Percentiles rank a stretch among this genome's conserved stretches.
Evolutionary conservation across 1,140 invertebrate species (phyloP).

Genomic region (Hyles euphorbiae): DNA sequence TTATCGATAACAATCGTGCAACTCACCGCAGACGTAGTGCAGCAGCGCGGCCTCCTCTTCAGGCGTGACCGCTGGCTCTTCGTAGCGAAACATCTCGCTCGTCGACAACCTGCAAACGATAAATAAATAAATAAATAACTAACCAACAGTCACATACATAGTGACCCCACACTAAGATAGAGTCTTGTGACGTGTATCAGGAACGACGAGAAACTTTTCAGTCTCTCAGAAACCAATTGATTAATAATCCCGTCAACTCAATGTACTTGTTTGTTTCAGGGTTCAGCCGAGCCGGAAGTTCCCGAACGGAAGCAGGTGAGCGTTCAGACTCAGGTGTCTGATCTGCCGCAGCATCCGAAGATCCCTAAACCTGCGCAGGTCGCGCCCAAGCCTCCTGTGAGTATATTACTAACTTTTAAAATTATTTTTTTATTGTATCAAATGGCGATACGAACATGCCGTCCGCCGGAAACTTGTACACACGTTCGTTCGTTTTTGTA

Average conservation of each 20-base stretch:
- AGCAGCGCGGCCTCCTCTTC: slow-evolving; percentile 57
- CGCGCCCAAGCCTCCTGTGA: slow-evolving; percentile 28
- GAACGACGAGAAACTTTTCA: no score
- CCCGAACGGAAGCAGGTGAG: slow-evolving; percentile 19
- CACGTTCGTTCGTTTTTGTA: no score
- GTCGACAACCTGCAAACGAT: slow-evolving; percentile 14
- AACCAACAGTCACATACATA: no score
- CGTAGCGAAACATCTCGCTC: slow-evolving; percentile 30
- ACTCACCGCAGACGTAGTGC: slow-evolving; percentile 40
- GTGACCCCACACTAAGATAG: no score
- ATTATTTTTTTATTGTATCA: no score
- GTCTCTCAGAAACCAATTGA: no score
- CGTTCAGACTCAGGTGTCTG: slow-evolving; percentile 15
- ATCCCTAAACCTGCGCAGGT: slow-evolving; percentile 19
- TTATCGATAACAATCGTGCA: neutral
- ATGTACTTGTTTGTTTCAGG: neutral
- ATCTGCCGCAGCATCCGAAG: slow-evolving; percentile 14
- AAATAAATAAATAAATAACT: no score
- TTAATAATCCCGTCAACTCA: no score
- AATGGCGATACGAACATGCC: no score
- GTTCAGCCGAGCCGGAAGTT: slow-evolving; percentile 12
- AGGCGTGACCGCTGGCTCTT: slow-evolving; percentile 45
- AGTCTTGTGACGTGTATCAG: no score
- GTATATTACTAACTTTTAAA: slow-evolving; percentile 6
- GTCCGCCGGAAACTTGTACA: no score